Evolutionary conservation across 2,113 vertebrate genomes (phyloP).

Genomic region (Dinomys branickii): DNA sequence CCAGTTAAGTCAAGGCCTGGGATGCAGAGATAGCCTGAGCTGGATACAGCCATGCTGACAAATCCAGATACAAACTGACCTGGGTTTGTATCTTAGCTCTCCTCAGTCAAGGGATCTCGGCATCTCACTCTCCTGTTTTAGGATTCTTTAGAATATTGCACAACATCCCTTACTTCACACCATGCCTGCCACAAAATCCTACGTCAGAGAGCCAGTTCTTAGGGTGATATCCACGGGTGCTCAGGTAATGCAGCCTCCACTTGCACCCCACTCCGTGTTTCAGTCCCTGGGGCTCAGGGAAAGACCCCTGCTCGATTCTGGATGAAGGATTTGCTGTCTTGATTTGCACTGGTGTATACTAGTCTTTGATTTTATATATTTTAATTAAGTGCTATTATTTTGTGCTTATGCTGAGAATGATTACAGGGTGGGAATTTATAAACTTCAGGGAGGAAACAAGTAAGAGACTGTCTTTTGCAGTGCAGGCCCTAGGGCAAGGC

Average conservation of each 20-base stretch:
- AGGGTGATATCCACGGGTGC: not conserved
- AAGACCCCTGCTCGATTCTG: not conserved
- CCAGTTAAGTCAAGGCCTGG: not conserved
- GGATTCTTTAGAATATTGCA: not conserved
- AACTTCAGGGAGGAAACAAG: constrained; percentile 34
- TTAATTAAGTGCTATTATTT: constrained; percentile 57
- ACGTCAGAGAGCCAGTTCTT: not conserved
- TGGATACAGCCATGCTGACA: not conserved
- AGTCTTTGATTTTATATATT: constrained; percentile 10
- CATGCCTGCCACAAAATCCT: not conserved
- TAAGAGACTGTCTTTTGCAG: not conserved
- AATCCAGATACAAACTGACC: not conserved
- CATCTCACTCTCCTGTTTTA: not conserved
- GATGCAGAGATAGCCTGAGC: not conserved
- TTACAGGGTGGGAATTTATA: constrained; percentile 30
- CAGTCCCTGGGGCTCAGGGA: not conserved
- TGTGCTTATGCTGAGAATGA: constrained; percentile 8
- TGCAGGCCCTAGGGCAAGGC: no score
- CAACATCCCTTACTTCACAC: not conserved
- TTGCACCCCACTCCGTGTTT: not conserved
- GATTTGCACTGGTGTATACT: not conserved
- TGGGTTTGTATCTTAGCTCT: not conserved
- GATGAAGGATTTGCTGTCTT: not conserved
- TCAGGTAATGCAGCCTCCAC: not conserved
- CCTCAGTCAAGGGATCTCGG: not conserved